Evolutionary conservation across 2,113 vertebrate species (phyloP), one percentile per base, ranked within the genome.

Genomic region (Butastur rufipennis): DNA sequence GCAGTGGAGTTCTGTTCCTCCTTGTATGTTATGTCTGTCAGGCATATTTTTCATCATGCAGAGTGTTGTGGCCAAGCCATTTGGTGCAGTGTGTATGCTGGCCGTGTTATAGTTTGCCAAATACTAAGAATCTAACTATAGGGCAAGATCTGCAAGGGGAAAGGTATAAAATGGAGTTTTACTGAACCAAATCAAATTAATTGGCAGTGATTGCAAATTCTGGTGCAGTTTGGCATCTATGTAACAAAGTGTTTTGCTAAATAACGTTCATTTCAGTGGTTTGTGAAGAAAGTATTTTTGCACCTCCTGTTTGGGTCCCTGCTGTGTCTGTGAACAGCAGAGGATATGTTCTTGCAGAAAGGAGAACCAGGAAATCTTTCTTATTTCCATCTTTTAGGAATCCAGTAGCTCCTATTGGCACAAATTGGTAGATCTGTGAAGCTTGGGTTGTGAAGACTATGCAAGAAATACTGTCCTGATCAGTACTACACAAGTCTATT

Each of bases 21-120:
- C 84, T 82, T 32, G 12, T 7, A 4, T 0, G 0, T 13, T 48
- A 3, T 10, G 21, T 74, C 58, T 86, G 50, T 48, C 65, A 43
- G 91, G 68, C 27, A 5, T 36, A 12, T 50, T 84, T 68, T 34
- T 52, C 81, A 19, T 43, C 45, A 14, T 3, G 4, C 56, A 18
- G 27, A 26, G 68, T 1, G 0, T 0, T 26, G 68, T 84, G 81
- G 94, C 68, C 81, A 53, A 65, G 65, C 66, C 38, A 3, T 62
- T 86, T 36, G 58, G 74, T 90, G 77, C 45, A 42, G 19, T 8
- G 38, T 42, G 38, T 65, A 4, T 4, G 2, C 66, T 81, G 71
- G 40, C 25, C 43, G 74, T 5, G 1, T 40, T 81, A 5, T 50
- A 84, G 66, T 79, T 87, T 85, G 65, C 86, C 83, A 61, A 14